Base-by-base conservation (phyloP, 2,888 invertebrate genomes). In the Acleris cristana region DNA sequence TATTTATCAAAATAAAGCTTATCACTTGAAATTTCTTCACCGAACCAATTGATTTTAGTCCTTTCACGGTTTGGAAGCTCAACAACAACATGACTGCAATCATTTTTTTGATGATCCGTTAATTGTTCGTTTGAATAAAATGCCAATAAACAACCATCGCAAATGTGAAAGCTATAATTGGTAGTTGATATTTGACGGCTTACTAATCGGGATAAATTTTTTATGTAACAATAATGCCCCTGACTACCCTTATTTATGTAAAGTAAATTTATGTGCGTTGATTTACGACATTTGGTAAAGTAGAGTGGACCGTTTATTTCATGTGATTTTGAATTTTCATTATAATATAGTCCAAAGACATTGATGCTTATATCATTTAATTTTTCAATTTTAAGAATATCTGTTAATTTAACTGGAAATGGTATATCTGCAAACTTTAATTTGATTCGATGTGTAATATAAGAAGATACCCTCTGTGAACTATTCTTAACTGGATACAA, bases 271-370 rank as follows among this genome's bases (percentile, higher is more conserved):
- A 76, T 57, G 61, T 76, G 76, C 7, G 14, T 67, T 14, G 23
- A n/a, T 65, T 69, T 72, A n/a, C 56, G 69, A 49, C n/a, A 64
- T 55, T 73, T 74, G 21, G 73, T 74, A 26, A 73, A 72, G 70
- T 73, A 72, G 49, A 74, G 48, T 1, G 77, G 76, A 44, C 76
- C 76, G 19, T 74, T 45, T 2, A 76, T 60, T 54, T 30, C 52
- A 65, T 74, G 62, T 26, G 30, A 65, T 68, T 70, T 71, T 14
- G n/a, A 54, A 26, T 65, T 62, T 26, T 44, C 60, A 56, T 75
- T 61, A 65, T 66, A 76, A 61, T 76, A 73, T 69, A 79, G 69
- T n/a, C 74, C 73, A 69, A 73, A 78, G 55, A 77, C 74, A 67
- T 77, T 76, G 19, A 76, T 72, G 60, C 77, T 77, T 7, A 77